Conservation (phyloP, 2,113 vertebrate genomes). For the Heptranchias perlo region DNA sequence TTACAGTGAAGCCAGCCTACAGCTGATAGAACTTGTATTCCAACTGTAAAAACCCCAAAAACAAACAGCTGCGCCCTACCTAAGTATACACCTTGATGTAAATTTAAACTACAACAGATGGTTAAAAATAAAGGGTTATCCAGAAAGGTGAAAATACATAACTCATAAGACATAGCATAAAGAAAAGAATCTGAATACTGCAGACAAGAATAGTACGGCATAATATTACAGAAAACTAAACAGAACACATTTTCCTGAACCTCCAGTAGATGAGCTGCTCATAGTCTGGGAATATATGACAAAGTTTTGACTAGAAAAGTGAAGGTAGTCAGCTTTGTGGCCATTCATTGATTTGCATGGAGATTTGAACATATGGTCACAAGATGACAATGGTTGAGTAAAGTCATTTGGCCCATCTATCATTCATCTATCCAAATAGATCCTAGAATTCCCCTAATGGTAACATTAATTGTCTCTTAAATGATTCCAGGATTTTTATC, state of each 20-base stretch:
- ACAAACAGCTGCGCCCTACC: neutral
- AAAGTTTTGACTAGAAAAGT: neutral
- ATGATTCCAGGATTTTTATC: neutral
- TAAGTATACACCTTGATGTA: neutral
- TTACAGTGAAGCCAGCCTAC: neutral
- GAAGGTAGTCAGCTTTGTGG: neutral
- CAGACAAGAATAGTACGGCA: neutral
- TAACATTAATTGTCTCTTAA: neutral
- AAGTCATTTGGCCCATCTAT: neutral
- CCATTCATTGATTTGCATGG: neutral
- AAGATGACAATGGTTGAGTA: neutral
- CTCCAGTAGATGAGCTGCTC: neutral
- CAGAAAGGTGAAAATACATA: neutral
- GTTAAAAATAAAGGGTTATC: neutral
- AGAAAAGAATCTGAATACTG: neutral
- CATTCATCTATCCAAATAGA: neutral
- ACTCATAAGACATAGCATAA: neutral
- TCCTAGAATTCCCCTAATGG: neutral
- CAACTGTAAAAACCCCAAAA: neutral
- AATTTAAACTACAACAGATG: neutral
- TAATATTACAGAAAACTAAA: neutral
- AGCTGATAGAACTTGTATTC: neutral
- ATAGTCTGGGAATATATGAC: neutral
- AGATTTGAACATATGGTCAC: neutral
- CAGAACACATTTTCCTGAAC: neutral